Evolutionary conservation across 2,888 invertebrate genomes (phyloP), one percentile per base, ranked within the genome.

Genomic region (Parelbella ahira): DNA sequence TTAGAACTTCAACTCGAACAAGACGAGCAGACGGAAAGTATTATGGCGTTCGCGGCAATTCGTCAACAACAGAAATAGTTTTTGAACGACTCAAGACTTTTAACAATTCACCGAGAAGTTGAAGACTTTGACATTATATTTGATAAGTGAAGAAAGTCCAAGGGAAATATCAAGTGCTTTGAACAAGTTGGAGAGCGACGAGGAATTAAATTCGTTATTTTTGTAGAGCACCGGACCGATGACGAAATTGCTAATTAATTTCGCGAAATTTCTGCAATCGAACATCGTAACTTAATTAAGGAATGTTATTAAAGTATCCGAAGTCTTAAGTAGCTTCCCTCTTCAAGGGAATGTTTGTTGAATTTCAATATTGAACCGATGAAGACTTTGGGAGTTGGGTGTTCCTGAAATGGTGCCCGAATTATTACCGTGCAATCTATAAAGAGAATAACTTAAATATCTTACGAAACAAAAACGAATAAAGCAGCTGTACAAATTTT

Each of bases 121-220:
- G 11, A 32, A 39, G 24, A 32, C 32, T 39, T 39, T 25, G 32
- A 39, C 39, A 39, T 25, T 25, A 25, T 24, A 39, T 39, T 39
- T 39, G 25, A 32, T 30, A 25, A 39, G 25, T 32, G 24, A 18
- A 7, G 19, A 32, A 39, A 30, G 24, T 24, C 19, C 15, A 21
- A 15, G 18, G 29, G 18, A 30, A 18, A 9, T n/a, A n/a, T n/a
- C n/a, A n/a, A n/a, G n/a, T n/a, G n/a, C n/a, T 39, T 29, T 10
- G 24, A 32, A 32, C 24, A 32, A 32, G 30, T 38, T 38, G 7
- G 10, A 11, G 10, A 39, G 11, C 11, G n/a, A 9, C 6, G 24
- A 18, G 15, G 3, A 25, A 24, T 39, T 25, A 13, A 20, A 39
- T 36, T 25, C 7, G 9, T 28, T 12, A 8, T 20, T 9, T 37